Conservation (phyloP, 2,113 vertebrate species). For the Neodontobutis hainanensis region DNA sequence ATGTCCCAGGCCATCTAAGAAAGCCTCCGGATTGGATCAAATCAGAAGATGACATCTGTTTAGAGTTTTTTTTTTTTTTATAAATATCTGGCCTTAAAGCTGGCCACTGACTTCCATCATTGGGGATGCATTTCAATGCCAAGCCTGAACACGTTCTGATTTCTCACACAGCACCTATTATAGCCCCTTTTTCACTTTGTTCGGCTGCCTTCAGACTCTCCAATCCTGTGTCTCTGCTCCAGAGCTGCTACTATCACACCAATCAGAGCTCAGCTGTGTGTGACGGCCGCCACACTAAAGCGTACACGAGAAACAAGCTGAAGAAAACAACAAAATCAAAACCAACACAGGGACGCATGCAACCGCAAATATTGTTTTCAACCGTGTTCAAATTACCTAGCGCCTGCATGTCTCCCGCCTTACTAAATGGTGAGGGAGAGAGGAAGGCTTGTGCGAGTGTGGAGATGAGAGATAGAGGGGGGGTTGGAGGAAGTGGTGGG, state of each 20-base stretch:
- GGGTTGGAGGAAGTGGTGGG: slow-evolving; percentile 15
- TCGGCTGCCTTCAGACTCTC: not conserved
- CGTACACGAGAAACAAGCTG: slow-evolving; percentile 55
- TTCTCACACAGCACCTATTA: slow-evolving; percentile 18
- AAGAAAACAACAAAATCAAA: slow-evolving; percentile 71
- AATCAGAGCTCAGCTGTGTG: slow-evolving; percentile 55
- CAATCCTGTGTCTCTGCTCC: slow-evolving; percentile 21
- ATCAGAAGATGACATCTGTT: too few species aligned
- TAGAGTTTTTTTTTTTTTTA: too few species aligned
- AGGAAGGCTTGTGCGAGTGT: slow-evolving; percentile 40
- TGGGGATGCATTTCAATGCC: not conserved
- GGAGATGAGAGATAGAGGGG: slow-evolving; percentile 36
- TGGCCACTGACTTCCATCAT: not conserved
- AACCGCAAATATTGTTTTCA: slow-evolving; percentile 74
- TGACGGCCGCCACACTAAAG: slow-evolving; percentile 51
- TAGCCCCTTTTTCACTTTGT: not conserved
- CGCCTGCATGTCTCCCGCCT: slow-evolving; percentile 76
- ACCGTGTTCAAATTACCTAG: slow-evolving; percentile 83
- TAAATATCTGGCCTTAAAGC: too few species aligned
- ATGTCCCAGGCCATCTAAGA: too few species aligned
- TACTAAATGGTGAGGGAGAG: slow-evolving; percentile 54
- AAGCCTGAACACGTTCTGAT: not conserved
- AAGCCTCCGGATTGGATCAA: too few species aligned
- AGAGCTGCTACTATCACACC: slow-evolving; percentile 48
- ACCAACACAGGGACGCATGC: slow-evolving; percentile 58